Conservation (phyloP, 1,140 invertebrate genomes). For the Panonychus citri region DNA sequence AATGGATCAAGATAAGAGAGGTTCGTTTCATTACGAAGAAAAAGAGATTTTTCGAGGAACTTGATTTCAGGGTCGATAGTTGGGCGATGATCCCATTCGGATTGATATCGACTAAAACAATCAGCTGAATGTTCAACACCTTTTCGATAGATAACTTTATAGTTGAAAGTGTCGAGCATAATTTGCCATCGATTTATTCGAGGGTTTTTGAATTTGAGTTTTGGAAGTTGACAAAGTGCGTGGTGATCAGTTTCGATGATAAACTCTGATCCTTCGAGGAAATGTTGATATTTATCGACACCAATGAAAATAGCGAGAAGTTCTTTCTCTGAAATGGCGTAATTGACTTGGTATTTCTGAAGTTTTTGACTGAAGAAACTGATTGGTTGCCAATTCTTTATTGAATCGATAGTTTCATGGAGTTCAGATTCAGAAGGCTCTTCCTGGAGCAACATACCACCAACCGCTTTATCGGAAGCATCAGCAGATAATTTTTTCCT, state of each 20-base stretch:
- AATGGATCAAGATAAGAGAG: too few species aligned
- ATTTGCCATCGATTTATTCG: conserved; percentile 26
- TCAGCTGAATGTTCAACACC: conserved; percentile 13
- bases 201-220: conserved; percentile 21
- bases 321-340: conserved; percentile 26
- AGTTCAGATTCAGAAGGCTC: too few species aligned
- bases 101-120: not conserved
- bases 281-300: conserved; percentile 25
- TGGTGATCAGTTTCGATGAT: conserved; percentile 28
- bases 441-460: conserved; percentile 16
- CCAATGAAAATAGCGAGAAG: conserved; percentile 27
- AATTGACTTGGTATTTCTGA: conserved; percentile 23
- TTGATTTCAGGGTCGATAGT: not conserved
- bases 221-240: conserved; percentile 24
- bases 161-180: conserved; percentile 26
- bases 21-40: too few species aligned
- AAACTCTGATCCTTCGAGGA: conserved; percentile 27
- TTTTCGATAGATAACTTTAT: conserved; percentile 22
- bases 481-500: conserved; percentile 18
- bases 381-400: conserved; percentile 9
- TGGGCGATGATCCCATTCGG: not conserved
- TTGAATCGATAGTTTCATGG: not conserved
- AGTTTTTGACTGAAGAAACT: conserved; percentile 24
- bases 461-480: conserved; percentile 16
- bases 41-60: too few species aligned